phyloP scores from a whole-genome alignment of 2,113 vertebrate species.

The Gavia stellata region DNA sequence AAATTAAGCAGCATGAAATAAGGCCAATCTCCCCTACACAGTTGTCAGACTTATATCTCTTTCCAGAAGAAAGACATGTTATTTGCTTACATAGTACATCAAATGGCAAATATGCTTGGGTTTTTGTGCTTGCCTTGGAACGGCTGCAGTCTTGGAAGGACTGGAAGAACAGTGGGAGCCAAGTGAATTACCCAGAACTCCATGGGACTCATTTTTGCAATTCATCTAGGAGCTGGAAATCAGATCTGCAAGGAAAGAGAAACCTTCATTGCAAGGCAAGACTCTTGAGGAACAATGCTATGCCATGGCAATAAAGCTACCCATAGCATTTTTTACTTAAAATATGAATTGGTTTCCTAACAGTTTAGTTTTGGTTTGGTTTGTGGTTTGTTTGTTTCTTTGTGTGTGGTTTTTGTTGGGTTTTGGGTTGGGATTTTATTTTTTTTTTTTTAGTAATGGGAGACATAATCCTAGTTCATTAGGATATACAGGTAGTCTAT shows the following conservation, averaged over 20 bases:
- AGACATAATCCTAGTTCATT: not conserved
- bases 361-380: not conserved
- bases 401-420: accelerated
- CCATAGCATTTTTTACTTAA: not conserved
- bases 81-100: slow-evolving; percentile 34
- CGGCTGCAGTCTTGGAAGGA: not conserved
- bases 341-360: not conserved
- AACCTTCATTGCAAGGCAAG: not conserved
- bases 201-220: not conserved
- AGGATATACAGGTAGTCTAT: not conserved
- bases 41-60: not conserved
- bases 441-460: not conserved
- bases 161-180: not conserved
- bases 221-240: not conserved
- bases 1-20: slow-evolving; percentile 4
- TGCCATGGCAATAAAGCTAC: not conserved
- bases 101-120: not conserved
- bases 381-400: not conserved
- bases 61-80: slow-evolving; percentile 12
- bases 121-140: slow-evolving; percentile 33
- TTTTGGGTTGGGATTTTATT: not conserved
- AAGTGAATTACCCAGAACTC: not conserved
- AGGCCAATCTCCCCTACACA: not conserved
- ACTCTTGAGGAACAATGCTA: not conserved
- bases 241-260: not conserved